Conservation (phyloP, 1,140 invertebrate genomes). For the Drosophila aff. region DNA sequence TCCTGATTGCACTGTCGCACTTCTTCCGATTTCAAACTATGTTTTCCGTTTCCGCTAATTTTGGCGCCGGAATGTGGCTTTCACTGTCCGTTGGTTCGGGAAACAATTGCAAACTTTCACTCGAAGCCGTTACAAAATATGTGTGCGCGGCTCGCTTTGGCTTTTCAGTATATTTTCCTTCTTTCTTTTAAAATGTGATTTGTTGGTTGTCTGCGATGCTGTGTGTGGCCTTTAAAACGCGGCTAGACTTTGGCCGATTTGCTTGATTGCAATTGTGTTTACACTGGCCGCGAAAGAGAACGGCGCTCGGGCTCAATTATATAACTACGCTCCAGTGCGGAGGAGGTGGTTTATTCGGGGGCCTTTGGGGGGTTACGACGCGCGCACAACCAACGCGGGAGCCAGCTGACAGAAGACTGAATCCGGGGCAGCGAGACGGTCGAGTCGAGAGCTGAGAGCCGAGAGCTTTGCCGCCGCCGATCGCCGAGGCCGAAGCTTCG, state of each 20-base stretch:
- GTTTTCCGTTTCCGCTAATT: conserved; percentile 45
- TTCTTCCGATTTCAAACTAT: conserved; percentile 24
- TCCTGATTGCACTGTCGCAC: conserved; percentile 23
- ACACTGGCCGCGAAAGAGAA: conserved; percentile 60
- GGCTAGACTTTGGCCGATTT: conserved; percentile 50
- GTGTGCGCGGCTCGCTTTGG: conserved; percentile 15
- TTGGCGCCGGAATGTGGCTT: conserved; percentile 55
- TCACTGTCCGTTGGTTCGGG: conserved; percentile 39
- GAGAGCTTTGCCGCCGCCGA: conserved; percentile 31
- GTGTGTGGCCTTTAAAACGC: conserved; percentile 28
- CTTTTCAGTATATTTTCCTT: conserved; percentile 15
- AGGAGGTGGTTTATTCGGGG: conserved; percentile 12
- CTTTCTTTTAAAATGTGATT: conserved; percentile 6
- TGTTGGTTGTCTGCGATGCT: conserved; percentile 17
- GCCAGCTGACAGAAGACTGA: conserved; percentile 81
- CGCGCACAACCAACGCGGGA: conserved; percentile 80
- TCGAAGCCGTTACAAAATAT: conserved; percentile 46
- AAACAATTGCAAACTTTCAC: conserved; percentile 72
- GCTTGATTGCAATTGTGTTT: conserved; percentile 53
- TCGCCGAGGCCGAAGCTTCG: conserved; percentile 43
- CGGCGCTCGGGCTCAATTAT: conserved; percentile 67
- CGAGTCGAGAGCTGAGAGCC: conserved; percentile 4
- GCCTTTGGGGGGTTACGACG: conserved; percentile 40
- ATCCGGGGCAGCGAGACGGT: background rate
- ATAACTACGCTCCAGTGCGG: conserved; percentile 61